A percentile compares a stretch with the other conserved stretches of the same genome.
phyloP scores from a whole-genome alignment of 2,888 invertebrate species.

The Drosophila greeni region DNA sequence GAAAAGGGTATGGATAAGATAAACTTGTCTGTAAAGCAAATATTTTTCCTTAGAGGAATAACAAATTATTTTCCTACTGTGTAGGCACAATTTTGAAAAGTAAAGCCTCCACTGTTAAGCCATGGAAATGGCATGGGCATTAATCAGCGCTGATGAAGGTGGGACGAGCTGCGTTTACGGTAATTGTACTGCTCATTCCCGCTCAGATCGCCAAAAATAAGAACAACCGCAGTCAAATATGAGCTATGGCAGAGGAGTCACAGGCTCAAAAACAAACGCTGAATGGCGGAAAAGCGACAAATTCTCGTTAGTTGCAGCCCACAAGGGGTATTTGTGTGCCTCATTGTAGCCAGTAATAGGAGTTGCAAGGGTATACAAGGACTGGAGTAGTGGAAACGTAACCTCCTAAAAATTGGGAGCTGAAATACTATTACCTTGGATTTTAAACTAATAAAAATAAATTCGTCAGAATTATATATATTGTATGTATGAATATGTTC shows the following conservation, averaged over 20 bases:
- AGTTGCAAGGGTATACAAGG: background rate
- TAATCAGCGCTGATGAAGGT: constrained; percentile 11
- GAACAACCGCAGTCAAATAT: constrained; percentile 28
- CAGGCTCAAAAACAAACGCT: constrained; percentile 39
- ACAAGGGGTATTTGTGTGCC: constrained; percentile 37
- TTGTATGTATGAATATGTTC: background rate
- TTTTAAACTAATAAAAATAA: too few relatives aligned
- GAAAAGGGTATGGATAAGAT: too few relatives aligned
- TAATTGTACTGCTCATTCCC: constrained; percentile 22
- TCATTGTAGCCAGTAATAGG: constrained; percentile 3
- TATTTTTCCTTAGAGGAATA: too few relatives aligned
- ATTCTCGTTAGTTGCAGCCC: constrained; percentile 24
- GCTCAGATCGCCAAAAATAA: constrained; percentile 10
- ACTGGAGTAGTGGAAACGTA: background rate
- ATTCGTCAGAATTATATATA: background rate
- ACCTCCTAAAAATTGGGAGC: background rate
- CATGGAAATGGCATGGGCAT: background rate
- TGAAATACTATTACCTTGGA: too few relatives aligned
- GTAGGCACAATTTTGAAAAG: background rate
- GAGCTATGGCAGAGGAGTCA: constrained; percentile 29
- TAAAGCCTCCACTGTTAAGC: background rate
- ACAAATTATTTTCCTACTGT: background rate
- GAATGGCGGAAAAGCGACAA: constrained; percentile 8
- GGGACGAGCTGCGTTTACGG: constrained; percentile 4
- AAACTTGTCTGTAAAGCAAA: too few relatives aligned